Percentiles rank a stretch among this genome's conserved stretches.
These are phyloP conservation scores for Siphamia tubifer DNA, from an alignment of 2,113 vertebrate species.

Conservation along the genomic window DNA sequence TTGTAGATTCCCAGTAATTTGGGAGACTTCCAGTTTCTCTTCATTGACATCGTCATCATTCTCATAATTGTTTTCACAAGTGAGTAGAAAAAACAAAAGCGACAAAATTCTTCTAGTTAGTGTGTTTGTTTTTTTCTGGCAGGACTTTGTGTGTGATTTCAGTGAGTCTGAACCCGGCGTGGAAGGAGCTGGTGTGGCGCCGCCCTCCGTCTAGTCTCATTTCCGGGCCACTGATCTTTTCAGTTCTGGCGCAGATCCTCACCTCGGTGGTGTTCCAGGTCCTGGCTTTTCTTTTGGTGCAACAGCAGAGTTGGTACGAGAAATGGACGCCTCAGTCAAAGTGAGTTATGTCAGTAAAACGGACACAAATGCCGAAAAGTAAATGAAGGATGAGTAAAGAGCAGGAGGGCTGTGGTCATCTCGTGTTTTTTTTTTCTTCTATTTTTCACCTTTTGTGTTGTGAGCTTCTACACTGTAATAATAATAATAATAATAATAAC, in stretches of 20 bases:
- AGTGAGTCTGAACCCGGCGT: conserved; percentile 98
- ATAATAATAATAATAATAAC: too few species aligned
- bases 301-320: conserved; percentile 88
- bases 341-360: conserved; percentile 80
- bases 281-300: conserved; percentile 87
- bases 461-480: too few species aligned
- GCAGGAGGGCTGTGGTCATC: neutral
- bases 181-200: conserved; percentile 89
- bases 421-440: neutral
- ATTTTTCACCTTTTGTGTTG: too few species aligned
- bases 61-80: conserved; percentile 94
- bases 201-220: conserved; percentile 94
- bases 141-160: conserved; percentile 4
- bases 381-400: neutral
- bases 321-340: conserved; percentile 80
- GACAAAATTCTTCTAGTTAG: neutral
- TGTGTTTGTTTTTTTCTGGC: neutral
- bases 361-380: neutral
- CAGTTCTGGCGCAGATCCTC: conserved; percentile 92
- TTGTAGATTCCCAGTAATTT: conserved; percentile 91
- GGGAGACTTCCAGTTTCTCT: conserved; percentile 97
- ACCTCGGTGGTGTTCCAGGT: conserved; percentile 90
- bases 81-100: conserved; percentile 72
- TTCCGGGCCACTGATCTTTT: conserved; percentile 89
- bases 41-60: conserved; percentile 95